Base-by-base conservation (phyloP, 2,888 invertebrate species). In the Dolomedes plantarius region DNA sequence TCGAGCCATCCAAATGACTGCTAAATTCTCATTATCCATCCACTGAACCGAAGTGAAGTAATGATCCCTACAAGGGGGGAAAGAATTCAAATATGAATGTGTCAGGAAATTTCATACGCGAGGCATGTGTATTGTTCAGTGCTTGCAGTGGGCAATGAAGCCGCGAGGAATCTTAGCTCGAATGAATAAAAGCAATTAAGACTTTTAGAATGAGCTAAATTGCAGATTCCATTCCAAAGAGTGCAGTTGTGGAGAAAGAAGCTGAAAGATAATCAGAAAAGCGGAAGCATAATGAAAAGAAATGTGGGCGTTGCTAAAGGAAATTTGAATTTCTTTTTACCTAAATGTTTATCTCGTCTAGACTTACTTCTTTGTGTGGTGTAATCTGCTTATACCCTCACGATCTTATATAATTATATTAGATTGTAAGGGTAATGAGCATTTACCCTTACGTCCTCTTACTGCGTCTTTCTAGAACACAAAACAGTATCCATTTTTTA, bases 41-140 rank as follows among this genome's bases (percentile, higher is more conserved):
- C 98, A 98, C 74, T 95, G 94, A 3, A 97, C 96, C 69, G 95
- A 95, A 69, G 96, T 97, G 91, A 98, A 95, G 92, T 98, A 98
- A 92, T 96, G 95, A 90, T 98, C 97, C 86, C 97, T 97, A 92
- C 23, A 19, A 74, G 11, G 41, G 69, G 13, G 11, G 50, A 56
- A 23, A 56, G 23, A 56, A 23, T 56, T 56, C 56, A 23, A 13
- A 46, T 46, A 46, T 46, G 41, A 46, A 46, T 46, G 41, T 46
- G 41, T 46, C 41, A 13, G 41, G 41, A 46, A 46, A 46, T 46
- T 46, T 46, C 41, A 16, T 46, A 16, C 2, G 16, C 41, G 6
- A 46, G 16, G 36, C 36, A 16, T 46, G 41, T 16, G 16, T 46
- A 46, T 46, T 23, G 23, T 56, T 56, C 23, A 19, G 56, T 56